These are phyloP conservation scores for Strix uralensis DNA, from an alignment of 2,113 vertebrate genomes.

Conservation along the genomic window DNA sequence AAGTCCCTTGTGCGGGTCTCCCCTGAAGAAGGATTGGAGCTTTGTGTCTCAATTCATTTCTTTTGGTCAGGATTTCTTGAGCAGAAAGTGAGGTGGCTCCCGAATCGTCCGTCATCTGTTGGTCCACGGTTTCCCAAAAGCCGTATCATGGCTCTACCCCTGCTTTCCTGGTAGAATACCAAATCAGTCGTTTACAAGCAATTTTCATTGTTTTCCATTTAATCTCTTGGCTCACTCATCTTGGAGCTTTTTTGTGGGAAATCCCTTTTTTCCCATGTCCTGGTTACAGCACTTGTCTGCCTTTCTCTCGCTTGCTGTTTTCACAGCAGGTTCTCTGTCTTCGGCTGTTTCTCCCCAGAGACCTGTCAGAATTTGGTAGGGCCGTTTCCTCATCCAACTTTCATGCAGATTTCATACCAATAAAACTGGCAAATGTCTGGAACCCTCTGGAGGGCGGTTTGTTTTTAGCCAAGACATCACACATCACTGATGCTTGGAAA, in stretches of 20 bases:
- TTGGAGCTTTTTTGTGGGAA: not conserved
- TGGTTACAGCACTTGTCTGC: not conserved
- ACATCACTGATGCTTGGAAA: not conserved
- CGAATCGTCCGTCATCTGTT: accelerated
- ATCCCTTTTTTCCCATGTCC: not conserved
- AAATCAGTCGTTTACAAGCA: not conserved
- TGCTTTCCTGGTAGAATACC: not conserved
- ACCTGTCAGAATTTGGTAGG: not conserved
- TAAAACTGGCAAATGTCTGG: not conserved
- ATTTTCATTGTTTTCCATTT: not conserved
- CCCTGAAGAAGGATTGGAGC: not conserved
- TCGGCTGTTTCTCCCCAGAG: not conserved
- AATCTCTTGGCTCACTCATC: not conserved
- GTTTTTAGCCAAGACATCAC: not conserved
- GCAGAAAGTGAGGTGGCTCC: not conserved
- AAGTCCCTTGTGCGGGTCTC: not conserved
- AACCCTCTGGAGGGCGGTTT: not conserved
- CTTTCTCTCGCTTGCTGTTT: not conserved
- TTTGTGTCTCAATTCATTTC: not conserved
- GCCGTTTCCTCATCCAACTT: not conserved
- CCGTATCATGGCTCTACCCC: not conserved
- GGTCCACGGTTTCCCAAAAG: not conserved
- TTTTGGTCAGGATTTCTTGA: not conserved
- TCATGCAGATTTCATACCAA: not conserved
- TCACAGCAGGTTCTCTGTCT: not conserved